Base-by-base conservation (phyloP, 2,113 vertebrate species). In the Onychostruthus taczanowskii region DNA sequence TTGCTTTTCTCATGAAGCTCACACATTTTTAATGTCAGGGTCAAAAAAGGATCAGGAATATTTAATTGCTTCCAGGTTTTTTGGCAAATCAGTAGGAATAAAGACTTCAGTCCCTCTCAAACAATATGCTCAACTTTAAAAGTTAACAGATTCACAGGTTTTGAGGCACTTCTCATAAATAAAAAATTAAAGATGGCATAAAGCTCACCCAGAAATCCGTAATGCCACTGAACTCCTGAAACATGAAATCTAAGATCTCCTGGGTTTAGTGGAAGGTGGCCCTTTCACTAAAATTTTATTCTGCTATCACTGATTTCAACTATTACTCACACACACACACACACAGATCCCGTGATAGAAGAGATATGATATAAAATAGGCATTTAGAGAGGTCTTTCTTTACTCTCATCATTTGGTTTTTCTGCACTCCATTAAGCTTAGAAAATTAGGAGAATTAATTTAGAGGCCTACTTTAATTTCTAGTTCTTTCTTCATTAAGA, bases 371-470 rank as follows among this genome's bases (percentile, higher is more conserved):
- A 72, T 14, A 58, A 69, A 85, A 76, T 0, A 91, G 59, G 56
- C 73, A 89, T 52, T 62, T 31, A 82, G 44, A 94, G 35, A 83
- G 35, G 44, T 52, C 87, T 91, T 92, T 35, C 79, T 85, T 87
- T 80, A 61, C 69, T 89, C 55, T 84, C 43, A 76, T 69, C 24
- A 70, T 90, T 84, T 86, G 33, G 47, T 1, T 23, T 52, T 93
- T 64, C 77, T 95, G 69, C 73, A 92, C 93, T 84, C 91, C 80
- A 94, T 89, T 96, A 86, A 90, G 75, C 69, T 91, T 81, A 47
- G 64, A 93, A 91, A 91, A 95, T 92, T 87, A 94, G 89, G 66
- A 87, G 27, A 90, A 93, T 95, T 95, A 84, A 95, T 94, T 95
- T 84, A 94, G 30, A 91, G 41, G 61, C 59, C 56, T 72, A 69